Conservation (phyloP, 2,797 vertebrate genomes). For the Hydrocynus forskahlii region DNA sequence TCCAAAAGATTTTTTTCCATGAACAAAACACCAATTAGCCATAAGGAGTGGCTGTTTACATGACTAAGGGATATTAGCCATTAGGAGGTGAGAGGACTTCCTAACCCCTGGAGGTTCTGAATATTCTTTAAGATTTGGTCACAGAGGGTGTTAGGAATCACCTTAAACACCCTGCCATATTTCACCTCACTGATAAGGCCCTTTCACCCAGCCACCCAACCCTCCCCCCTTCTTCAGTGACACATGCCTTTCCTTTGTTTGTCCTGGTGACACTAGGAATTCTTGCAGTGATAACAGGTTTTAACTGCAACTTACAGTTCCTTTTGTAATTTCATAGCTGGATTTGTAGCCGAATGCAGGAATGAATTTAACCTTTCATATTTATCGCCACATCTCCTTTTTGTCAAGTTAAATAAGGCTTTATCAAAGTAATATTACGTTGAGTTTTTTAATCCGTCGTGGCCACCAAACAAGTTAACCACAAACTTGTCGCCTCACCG, state of each 20-base stretch:
- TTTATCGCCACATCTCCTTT: not conserved
- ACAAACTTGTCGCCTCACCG: no score
- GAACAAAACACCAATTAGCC: conserved; percentile 38
- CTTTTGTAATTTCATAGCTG: not conserved
- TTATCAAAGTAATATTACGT: no score
- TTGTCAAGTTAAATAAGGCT: not conserved
- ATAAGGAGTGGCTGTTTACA: conserved; percentile 23
- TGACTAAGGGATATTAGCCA: conserved; percentile 9
- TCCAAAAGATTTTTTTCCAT: conserved; percentile 1
- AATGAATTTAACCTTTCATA: not conserved
- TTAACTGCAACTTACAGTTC: not conserved
- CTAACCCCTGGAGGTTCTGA: conserved; percentile 31
- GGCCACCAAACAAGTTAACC: no score
- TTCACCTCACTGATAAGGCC: conserved; percentile 45
- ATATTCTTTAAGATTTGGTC: conserved; percentile 36
- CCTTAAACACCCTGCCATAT: conserved; percentile 27
- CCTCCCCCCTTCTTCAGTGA: conserved; percentile 25
- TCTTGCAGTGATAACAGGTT: not conserved
- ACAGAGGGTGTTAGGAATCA: conserved; percentile 40
- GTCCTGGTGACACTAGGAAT: not conserved
- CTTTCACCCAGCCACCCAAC: not conserved
- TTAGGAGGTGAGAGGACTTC: conserved; percentile 43
- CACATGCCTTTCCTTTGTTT: conserved; percentile 37
- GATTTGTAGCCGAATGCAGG: not conserved
- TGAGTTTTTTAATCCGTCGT: no score